These are phyloP conservation scores for Sinocyclocheilus rhinocerous DNA, from an alignment of 2,113 vertebrate genomes.

Conservation along the genomic window DNA sequence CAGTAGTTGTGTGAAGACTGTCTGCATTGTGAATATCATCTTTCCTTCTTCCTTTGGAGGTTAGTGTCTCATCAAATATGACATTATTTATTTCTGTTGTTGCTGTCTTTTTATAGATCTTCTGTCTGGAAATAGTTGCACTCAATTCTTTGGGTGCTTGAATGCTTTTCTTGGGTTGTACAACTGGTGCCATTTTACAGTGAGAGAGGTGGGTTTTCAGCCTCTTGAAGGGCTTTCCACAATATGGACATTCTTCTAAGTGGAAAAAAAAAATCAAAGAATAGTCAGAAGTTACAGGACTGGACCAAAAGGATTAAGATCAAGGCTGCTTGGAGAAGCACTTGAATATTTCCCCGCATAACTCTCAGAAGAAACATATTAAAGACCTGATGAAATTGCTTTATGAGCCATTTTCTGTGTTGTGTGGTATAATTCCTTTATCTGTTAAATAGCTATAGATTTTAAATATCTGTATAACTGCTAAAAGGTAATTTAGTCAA, in stretches of 20 bases:
- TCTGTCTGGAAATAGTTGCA: background rate
- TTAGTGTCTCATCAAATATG: background rate
- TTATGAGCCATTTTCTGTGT: background rate
- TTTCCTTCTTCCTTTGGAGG: background rate
- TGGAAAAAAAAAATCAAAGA: background rate
- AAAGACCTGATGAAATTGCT: background rate
- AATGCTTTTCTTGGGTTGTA: constrained; percentile 53
- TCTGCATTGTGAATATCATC: background rate
- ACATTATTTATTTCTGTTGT: background rate
- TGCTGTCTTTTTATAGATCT: background rate
- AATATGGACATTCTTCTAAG: constrained; percentile 83
- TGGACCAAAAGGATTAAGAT: background rate
- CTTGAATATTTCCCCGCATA: background rate
- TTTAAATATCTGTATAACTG: background rate
- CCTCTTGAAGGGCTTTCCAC: constrained; percentile 83
- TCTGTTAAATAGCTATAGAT: background rate
- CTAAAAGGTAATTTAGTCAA: background rate
- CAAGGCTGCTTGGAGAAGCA: background rate
- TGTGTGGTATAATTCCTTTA: background rate
- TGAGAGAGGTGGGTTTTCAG: constrained; percentile 86
- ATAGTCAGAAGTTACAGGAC: background rate
- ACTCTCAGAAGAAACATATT: background rate
- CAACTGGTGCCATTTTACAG: constrained; percentile 74
- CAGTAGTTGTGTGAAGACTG: background rate
- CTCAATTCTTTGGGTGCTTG: constrained; percentile 27